A percentile compares a stretch with the other conserved stretches of the same genome.
Evolutionary conservation across 2,888 invertebrate genomes (phyloP).

Genomic region (Pseudococcus viburni): DNA sequence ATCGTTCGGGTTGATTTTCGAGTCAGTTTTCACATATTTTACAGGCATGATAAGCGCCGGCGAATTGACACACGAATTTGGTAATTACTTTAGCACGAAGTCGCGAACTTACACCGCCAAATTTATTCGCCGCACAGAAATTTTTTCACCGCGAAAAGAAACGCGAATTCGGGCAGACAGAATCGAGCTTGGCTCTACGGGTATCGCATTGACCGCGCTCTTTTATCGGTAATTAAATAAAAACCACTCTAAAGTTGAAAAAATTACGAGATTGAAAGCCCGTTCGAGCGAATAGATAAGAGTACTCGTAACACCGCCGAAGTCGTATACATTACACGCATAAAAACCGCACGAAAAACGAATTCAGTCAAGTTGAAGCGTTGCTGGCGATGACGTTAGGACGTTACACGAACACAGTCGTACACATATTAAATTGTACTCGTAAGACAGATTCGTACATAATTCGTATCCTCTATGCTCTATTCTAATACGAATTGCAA

Average conservation of each 20-base stretch:
- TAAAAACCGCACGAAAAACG: not conserved
- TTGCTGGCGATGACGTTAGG: conserved; percentile 9
- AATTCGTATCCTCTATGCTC: not conserved
- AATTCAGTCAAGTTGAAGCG: not conserved
- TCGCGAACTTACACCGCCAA: conserved; percentile 19
- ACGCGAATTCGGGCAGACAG: not conserved
- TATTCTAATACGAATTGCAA: not conserved
- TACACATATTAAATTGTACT: not conserved
- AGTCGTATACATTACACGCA: not conserved
- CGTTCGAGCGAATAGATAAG: conserved; percentile 46
- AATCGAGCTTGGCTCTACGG: not conserved
- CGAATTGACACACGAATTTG: conserved; percentile 5
- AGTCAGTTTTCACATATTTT: conserved; percentile 45
- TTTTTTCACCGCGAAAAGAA: not conserved
- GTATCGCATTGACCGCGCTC: conserved; percentile 1
- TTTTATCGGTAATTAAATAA: conserved; percentile 42
- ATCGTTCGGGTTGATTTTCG: not conserved
- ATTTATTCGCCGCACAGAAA: not conserved
- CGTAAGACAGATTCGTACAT: not conserved
- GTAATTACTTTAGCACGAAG: not conserved
- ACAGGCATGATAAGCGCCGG: conserved; percentile 29
- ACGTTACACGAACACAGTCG: not conserved
- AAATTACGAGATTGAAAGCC: conserved; percentile 39
- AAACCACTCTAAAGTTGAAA: conserved; percentile 34
- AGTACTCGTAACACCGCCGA: not conserved